A percentile compares a stretch with the other conserved stretches of the same genome.
Conservation (phyloP, 2,797 vertebrate genomes). For the Fistularia commersonii region DNA sequence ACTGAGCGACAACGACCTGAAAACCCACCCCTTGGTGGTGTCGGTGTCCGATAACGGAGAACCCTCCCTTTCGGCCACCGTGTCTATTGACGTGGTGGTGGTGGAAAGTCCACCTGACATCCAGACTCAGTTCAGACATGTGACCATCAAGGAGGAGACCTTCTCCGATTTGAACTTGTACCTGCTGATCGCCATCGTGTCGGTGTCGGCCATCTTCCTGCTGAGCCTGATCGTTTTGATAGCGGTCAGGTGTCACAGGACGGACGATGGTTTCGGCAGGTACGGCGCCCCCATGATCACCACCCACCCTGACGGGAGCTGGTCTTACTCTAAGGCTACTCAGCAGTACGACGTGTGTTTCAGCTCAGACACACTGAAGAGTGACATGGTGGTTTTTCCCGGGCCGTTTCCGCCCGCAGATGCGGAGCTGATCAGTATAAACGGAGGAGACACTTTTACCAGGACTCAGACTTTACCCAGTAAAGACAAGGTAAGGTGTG, state of each 20-base stretch:
- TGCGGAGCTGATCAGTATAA: constrained; percentile 44
- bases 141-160: constrained; percentile 18
- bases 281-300: constrained; percentile 30
- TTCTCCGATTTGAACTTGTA: constrained; percentile 38
- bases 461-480: constrained; percentile 38
- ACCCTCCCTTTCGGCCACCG: constrained; percentile 47
- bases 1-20: constrained; percentile 43
- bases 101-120: constrained; percentile 30
- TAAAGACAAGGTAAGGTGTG: constrained; percentile 14
- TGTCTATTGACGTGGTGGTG: constrained; percentile 53
- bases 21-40: constrained; percentile 45
- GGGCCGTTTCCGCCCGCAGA: constrained; percentile 23
- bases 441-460: constrained; percentile 31
- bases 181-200: constrained; percentile 34
- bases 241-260: constrained; percentile 45
- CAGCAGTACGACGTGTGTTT: constrained; percentile 54
- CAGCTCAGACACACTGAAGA: constrained; percentile 48
- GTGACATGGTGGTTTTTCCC: constrained; percentile 45
- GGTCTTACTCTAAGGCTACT: constrained; percentile 48
- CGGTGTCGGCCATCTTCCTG: constrained; percentile 50
- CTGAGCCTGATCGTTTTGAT: constrained; percentile 45
- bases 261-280: constrained; percentile 23
- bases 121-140: constrained; percentile 16
- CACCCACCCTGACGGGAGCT: constrained; percentile 33
- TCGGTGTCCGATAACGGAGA: constrained; percentile 50